phyloP scores from a whole-genome alignment of 2,797 vertebrate genomes.

The Rousettus madagascariensis region DNA sequence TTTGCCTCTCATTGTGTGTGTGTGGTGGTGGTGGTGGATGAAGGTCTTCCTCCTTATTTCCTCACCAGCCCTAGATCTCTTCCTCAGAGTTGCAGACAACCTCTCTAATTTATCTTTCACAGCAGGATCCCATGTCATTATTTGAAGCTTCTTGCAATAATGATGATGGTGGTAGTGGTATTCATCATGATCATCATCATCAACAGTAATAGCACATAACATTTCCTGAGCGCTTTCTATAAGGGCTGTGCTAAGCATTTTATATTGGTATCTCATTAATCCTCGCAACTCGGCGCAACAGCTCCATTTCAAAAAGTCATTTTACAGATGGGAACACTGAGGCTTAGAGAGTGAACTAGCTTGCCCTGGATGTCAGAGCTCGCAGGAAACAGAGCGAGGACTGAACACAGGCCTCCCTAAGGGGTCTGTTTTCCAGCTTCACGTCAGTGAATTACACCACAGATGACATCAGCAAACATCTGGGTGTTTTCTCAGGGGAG shows the following conservation, averaged over 20 bases:
- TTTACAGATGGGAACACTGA: not conserved
- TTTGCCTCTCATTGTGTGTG: not conserved
- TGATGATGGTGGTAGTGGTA: no score
- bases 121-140: not conserved
- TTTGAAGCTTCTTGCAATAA: not conserved
- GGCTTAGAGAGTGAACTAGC: not conserved
- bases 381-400: not conserved
- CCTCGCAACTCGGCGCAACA: not conserved
- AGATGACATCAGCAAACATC: not conserved
- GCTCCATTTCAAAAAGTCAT: not conserved
- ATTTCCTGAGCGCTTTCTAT: not conserved
- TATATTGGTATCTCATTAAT: not conserved
- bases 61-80: not conserved
- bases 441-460: rapidly evolving
- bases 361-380: not conserved
- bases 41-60: not conserved
- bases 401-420: not conserved
- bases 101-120: not conserved
- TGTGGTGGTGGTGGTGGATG: no score
- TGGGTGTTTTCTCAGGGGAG: not conserved
- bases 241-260: not conserved
- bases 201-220: no score
- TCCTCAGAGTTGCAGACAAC: not conserved
- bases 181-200: not conserved
- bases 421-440: not conserved